Evolutionary conservation across 2,888 invertebrate genomes (phyloP).

Genomic region (Galerucella calmariensis): DNA sequence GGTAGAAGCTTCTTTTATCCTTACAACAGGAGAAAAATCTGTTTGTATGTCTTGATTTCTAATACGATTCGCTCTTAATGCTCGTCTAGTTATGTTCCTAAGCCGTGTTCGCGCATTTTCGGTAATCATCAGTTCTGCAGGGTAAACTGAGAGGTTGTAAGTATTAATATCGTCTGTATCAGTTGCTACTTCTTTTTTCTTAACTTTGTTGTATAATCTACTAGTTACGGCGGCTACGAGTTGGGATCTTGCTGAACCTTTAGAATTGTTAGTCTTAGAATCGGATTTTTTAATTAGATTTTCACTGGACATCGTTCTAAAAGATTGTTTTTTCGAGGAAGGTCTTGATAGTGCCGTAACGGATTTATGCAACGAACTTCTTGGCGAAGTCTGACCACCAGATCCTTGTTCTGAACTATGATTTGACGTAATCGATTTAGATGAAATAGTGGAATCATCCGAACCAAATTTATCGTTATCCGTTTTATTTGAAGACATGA

Average conservation of each 20-base stretch:
- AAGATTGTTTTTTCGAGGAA: constrained; percentile 37
- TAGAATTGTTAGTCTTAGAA: constrained; percentile 55
- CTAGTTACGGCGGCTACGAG: constrained; percentile 79
- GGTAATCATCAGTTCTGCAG: constrained; percentile 69
- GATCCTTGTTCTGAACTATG: constrained; percentile 38
- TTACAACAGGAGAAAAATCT: constrained; percentile 63
- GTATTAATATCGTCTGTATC: constrained; percentile 56
- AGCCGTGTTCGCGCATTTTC: constrained; percentile 70
- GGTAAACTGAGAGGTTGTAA: constrained; percentile 37
- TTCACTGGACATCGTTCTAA: constrained; percentile 51
- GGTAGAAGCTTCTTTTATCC: constrained; percentile 71
- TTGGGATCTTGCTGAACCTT: constrained; percentile 68
- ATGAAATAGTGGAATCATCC: constrained; percentile 49
- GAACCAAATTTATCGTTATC: constrained; percentile 51
- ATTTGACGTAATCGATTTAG: constrained; percentile 43
- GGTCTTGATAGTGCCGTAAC: constrained; percentile 33
- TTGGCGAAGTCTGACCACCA: constrained; percentile 39
- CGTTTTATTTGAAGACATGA: constrained; percentile 47
- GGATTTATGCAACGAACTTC: constrained; percentile 53
- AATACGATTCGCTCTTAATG: constrained; percentile 67
- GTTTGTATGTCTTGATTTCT: constrained; percentile 72
- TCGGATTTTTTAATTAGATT: constrained; percentile 49
- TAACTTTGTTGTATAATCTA: constrained; percentile 72
- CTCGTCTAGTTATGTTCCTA: constrained; percentile 71
- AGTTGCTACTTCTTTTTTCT: constrained; percentile 66